Conservation (phyloP, 2,113 vertebrate genomes). For the Arvicanthis niloticus region DNA sequence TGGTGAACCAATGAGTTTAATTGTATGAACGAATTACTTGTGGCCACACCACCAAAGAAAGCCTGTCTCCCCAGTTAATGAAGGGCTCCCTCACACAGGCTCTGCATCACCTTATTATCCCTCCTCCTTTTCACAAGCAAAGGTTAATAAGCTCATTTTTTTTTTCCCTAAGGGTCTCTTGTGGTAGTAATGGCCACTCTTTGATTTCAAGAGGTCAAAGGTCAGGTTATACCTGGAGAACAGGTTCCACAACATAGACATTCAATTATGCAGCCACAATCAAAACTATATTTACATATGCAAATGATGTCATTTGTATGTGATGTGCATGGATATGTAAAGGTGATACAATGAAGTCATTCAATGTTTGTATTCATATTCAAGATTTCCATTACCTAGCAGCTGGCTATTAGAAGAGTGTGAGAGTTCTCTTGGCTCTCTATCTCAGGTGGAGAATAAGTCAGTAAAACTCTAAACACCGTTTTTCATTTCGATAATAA, state of each 20-base stretch:
- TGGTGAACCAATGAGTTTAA: neutral
- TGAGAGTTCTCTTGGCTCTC: neutral
- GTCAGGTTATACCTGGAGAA: neutral
- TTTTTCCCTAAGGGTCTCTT: neutral
- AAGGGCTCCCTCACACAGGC: neutral
- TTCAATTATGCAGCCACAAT: neutral
- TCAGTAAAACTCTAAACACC: slow-evolving; percentile 37
- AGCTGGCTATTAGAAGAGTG: neutral
- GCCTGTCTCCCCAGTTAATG: neutral
- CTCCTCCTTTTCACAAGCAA: neutral
- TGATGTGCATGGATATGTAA: neutral
- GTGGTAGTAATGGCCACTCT: neutral
- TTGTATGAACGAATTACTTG: neutral
- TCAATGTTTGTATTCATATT: neutral
- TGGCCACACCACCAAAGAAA: neutral
- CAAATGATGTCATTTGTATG: neutral
- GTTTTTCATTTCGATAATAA: neutral
- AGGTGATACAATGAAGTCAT: neutral
- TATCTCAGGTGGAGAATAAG: neutral
- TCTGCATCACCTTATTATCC: too few species aligned
- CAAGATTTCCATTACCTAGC: neutral
- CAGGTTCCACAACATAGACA: neutral
- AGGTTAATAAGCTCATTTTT: neutral
- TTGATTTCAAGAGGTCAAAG: neutral
- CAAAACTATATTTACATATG: neutral